Conservation (phyloP, 2,797 vertebrate species). For the Emydoidea blandingii region DNA sequence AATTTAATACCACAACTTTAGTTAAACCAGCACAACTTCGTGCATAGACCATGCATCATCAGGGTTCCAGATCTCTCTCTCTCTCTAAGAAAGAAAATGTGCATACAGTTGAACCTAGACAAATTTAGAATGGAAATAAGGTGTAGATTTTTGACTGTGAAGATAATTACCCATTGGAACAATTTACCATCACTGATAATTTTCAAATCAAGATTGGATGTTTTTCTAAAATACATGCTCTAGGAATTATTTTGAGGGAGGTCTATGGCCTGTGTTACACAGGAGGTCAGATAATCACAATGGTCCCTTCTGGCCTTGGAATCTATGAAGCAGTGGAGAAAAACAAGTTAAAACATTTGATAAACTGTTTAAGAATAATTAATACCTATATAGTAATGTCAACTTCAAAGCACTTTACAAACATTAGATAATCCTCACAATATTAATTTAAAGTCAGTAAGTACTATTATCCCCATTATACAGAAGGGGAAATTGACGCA, state of each 20-base stretch:
- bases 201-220: background rate
- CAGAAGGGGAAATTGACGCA: slow-evolving; percentile 17
- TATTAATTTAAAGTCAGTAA: background rate
- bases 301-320: background rate
- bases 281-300: background rate
- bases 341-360: background rate
- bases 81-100: too few species aligned
- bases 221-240: background rate
- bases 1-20: background rate
- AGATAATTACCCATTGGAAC: background rate
- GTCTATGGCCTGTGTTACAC: background rate
- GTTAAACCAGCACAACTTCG: too few species aligned
- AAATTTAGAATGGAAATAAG: too few species aligned
- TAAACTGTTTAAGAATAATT: slow-evolving; percentile 4
- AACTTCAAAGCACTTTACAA: background rate
- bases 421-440: background rate
- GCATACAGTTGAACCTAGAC: too few species aligned
- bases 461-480: background rate
- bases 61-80: too few species aligned
- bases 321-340: background rate
- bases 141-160: background rate
- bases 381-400: background rate
- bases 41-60: too few species aligned
- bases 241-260: background rate
- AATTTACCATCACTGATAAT: background rate